Evolutionary conservation across 1,140 invertebrate genomes (phyloP).

Genomic region (Augochlora pura): DNA sequence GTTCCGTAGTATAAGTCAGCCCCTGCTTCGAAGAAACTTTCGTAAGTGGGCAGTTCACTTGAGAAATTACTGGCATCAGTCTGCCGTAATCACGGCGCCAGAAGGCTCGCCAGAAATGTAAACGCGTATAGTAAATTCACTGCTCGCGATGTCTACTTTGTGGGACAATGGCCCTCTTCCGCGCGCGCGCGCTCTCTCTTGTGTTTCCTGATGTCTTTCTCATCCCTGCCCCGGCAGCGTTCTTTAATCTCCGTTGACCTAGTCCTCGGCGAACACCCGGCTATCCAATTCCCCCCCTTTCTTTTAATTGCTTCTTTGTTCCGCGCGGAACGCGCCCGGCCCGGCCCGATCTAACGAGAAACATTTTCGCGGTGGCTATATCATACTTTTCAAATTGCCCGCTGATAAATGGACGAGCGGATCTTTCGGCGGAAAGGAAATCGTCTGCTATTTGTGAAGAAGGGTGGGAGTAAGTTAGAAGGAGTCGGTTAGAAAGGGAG

Average conservation of each 20-base stretch:
- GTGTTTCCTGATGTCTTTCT: slow-evolving; percentile 17
- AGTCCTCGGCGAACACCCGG: too few species aligned
- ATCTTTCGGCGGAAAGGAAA: too few species aligned
- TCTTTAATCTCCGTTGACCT: too few species aligned
- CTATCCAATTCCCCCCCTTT: too few species aligned
- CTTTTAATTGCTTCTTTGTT: not conserved
- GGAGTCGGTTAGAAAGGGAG: too few species aligned
- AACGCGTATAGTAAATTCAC: slow-evolving; percentile 57
- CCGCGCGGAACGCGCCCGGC: not conserved
- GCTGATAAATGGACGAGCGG: not conserved
- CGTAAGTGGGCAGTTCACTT: slow-evolving; percentile 63
- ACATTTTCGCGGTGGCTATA: not conserved
- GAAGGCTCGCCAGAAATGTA: slow-evolving; percentile 54
- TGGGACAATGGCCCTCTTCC: slow-evolving; percentile 45
- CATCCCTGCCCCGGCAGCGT: not conserved
- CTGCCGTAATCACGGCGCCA: slow-evolving; percentile 62
- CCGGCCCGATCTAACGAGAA: not conserved
- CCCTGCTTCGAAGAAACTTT: slow-evolving; percentile 57
- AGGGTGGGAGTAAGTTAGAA: too few species aligned
- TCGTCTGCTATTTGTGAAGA: too few species aligned
- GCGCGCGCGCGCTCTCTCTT: slow-evolving; percentile 12
- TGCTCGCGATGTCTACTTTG: slow-evolving; percentile 37
- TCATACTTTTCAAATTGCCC: not conserved
- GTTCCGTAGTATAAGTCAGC: slow-evolving; percentile 52
- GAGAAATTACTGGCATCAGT: slow-evolving; percentile 64